A percentile compares a stretch with the other conserved stretches of the same genome.
These are phyloP conservation scores for Drosophila yakuba DNA, from an alignment of 1,140 invertebrate genomes.

Conservation along the genomic window DNA sequence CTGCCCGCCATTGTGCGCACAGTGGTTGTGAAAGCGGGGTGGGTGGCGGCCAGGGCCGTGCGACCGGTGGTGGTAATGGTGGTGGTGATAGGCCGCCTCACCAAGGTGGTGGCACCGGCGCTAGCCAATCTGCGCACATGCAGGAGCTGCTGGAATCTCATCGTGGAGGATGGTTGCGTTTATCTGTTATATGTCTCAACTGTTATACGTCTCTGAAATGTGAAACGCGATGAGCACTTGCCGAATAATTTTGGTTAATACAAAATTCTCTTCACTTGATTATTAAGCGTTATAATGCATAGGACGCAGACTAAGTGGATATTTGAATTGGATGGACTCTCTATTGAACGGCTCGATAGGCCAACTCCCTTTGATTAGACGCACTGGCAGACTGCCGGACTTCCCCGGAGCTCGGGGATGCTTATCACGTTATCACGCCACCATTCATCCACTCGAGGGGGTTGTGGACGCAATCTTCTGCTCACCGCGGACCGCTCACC, in stretches of 20 bases:
- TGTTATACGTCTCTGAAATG: not conserved
- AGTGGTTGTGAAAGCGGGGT: conserved; percentile 7
- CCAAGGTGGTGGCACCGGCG: conserved; percentile 50
- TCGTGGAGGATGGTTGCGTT: conserved; percentile 11
- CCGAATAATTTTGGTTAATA: too few species aligned
- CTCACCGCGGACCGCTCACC: not conserved
- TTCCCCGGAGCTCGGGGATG: conserved; percentile 16
- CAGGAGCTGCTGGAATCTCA: conserved; percentile 67
- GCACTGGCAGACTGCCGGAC: conserved; percentile 17
- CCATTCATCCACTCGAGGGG: conserved; percentile 1
- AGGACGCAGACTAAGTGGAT: too few species aligned
- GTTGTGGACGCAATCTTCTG: conserved; percentile 34
- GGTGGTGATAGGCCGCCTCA: conserved; percentile 26
- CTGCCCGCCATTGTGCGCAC: conserved; percentile 71
- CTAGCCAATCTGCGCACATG: conserved; percentile 71
- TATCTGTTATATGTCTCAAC: not conserved
- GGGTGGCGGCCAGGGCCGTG: conserved; percentile 4
- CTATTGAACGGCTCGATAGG: too few species aligned
- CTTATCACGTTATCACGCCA: conserved; percentile 14
- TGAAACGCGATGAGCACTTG: too few species aligned
- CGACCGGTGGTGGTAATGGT: conserved; percentile 20
- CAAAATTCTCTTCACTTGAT: too few species aligned
- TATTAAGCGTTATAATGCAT: too few species aligned
- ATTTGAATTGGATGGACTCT: too few species aligned
- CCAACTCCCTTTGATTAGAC: conserved; percentile 1